Conservation (phyloP, 2,113 vertebrate species). For the Catharus fuscescens region DNA sequence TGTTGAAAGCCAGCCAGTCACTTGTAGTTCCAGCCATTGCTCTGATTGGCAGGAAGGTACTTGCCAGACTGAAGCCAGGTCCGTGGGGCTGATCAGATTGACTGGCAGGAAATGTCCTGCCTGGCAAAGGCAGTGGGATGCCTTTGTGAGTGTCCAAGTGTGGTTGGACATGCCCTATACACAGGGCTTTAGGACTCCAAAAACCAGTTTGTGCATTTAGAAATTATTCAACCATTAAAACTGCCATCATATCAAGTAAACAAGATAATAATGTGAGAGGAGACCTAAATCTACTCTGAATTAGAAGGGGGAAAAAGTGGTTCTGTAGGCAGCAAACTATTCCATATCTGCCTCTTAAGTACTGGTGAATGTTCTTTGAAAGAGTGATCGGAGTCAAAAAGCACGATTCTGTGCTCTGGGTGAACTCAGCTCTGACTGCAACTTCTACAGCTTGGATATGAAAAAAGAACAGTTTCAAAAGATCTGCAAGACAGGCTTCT, state of each 20-base stretch:
- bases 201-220: background rate
- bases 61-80: background rate
- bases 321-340: background rate
- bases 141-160: background rate
- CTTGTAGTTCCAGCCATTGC: background rate
- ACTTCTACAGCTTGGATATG: background rate
- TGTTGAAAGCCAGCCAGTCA: background rate
- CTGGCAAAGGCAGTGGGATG: background rate
- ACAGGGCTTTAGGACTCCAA: background rate
- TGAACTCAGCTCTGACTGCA: background rate
- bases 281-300: background rate
- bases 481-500: background rate
- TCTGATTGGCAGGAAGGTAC: background rate
- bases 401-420: rapidly evolving
- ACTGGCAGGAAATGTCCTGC: background rate
- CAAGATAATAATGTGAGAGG: background rate
- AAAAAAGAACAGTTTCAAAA: background rate
- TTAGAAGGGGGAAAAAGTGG: background rate
- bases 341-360: background rate
- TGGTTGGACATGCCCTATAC: rapidly evolving
- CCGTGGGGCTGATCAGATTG: background rate
- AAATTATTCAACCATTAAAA: background rate
- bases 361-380: background rate
- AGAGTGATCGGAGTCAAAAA: background rate
- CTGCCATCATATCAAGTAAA: background rate